phyloP scores from a whole-genome alignment of 2,888 invertebrate species.

The Syritta pipiens region DNA sequence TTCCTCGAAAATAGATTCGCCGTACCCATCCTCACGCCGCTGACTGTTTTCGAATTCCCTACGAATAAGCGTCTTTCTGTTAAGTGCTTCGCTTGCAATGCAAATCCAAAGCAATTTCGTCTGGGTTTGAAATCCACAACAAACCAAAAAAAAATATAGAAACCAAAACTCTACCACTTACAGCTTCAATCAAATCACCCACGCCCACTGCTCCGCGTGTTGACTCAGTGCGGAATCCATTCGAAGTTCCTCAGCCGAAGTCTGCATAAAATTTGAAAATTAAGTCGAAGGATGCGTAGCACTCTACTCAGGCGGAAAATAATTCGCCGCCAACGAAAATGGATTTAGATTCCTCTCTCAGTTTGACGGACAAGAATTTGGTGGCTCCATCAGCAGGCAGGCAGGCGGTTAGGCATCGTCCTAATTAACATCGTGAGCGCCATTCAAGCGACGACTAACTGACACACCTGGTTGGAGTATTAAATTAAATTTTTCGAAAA shows the following conservation, averaged over 20 bases:
- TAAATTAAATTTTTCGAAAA: slow-evolving; percentile 15
- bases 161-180: neutral
- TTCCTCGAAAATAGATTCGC: too few species aligned
- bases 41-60: neutral
- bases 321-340: neutral
- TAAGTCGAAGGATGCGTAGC: neutral
- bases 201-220: neutral
- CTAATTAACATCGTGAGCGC: too few species aligned
- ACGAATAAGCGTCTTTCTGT: neutral
- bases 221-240: neutral
- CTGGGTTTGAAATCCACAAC: too few species aligned
- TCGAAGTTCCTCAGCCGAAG: neutral
- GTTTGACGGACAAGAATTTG: neutral
- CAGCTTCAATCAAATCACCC: neutral
- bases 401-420: too few species aligned
- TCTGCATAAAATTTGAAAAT: slow-evolving; percentile 13
- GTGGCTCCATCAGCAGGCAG: neutral
- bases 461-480: too few species aligned
- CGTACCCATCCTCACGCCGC: neutral
- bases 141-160: too few species aligned
- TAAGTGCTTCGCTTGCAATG: neutral
- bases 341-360: too few species aligned
- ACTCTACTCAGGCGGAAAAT: neutral
- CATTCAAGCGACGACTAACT: too few species aligned
- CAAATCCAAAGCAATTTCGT: neutral